Evolutionary conservation across 1,140 invertebrate genomes (phyloP).

Genomic region (Zaprionus lachaisei): DNA sequence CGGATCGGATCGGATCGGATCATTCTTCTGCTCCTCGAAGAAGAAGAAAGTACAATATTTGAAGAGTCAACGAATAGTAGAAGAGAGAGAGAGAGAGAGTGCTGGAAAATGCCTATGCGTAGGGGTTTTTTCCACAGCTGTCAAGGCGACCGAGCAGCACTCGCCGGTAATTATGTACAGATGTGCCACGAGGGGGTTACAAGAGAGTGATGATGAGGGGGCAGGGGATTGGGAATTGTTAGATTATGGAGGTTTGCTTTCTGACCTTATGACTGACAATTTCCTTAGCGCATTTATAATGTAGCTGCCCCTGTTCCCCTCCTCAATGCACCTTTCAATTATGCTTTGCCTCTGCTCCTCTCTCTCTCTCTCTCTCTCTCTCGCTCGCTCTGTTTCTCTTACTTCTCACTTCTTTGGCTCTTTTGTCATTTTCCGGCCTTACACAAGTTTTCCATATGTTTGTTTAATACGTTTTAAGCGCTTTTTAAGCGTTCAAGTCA

Average conservation of each 20-base stretch:
- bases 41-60: conserved; percentile 53
- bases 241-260: conserved; percentile 40
- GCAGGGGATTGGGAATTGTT: conserved; percentile 10
- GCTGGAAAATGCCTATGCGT: conserved; percentile 62
- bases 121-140: conserved; percentile 75
- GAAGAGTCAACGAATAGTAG: conserved; percentile 69
- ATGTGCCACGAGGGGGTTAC: conserved; percentile 31
- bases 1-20: neutral
- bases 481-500: conserved; percentile 83
- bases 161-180: conserved; percentile 59
- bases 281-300: conserved; percentile 74
- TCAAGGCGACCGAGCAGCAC: conserved; percentile 44
- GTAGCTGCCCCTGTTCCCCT: conserved; percentile 2
- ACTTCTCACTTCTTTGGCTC: conserved; percentile 36
- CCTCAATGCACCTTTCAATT: conserved; percentile 69
- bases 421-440: conserved; percentile 60
- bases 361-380: neutral
- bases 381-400: neutral
- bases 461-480: conserved; percentile 82
- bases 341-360: conserved; percentile 27
- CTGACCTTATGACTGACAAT: conserved; percentile 81
- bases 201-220: neutral
- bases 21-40: conserved; percentile 11
- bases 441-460: conserved; percentile 80
- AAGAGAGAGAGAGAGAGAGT: conserved; percentile 1